Conservation (phyloP, 1,140 invertebrate genomes). For the Heliconius hewitsoni region DNA sequence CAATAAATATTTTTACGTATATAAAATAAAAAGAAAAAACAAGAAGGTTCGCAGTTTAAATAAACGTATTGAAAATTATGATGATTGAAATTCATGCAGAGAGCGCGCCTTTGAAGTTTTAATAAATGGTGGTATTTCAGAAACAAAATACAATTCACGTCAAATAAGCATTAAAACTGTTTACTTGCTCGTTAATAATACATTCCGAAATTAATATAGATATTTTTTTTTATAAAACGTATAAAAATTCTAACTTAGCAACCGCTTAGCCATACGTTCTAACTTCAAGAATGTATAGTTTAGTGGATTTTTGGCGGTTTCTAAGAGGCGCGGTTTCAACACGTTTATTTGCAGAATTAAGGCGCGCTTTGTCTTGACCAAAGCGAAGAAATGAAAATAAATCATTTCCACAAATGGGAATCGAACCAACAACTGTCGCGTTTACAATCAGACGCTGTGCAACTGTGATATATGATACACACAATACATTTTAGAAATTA, state of each 20-base stretch:
- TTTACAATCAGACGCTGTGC: too few relatives aligned
- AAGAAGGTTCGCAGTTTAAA: background rate
- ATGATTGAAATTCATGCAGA: slow-evolving; percentile 3
- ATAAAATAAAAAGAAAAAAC: background rate
- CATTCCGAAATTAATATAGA: background rate
- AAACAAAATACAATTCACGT: slow-evolving; percentile 8
- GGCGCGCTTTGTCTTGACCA: too few relatives aligned
- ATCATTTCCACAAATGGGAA: too few relatives aligned
- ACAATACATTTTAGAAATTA: too few relatives aligned
- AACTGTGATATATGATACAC: too few relatives aligned
- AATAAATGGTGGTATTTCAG: slow-evolving; percentile 18
- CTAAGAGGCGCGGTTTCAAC: too few relatives aligned
- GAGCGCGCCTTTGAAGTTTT: slow-evolving; percentile 21
- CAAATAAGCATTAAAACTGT: slow-evolving; percentile 12
- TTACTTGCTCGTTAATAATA: background rate
- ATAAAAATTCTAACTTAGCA: background rate
- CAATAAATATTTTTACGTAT: background rate
- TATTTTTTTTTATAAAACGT: background rate
- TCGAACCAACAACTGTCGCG: too few relatives aligned
- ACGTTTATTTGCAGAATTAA: too few relatives aligned
- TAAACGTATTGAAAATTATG: slow-evolving; percentile 15
- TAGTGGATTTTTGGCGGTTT: too few relatives aligned
- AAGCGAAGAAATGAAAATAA: too few relatives aligned
- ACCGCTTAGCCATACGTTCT: too few relatives aligned
- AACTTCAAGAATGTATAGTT: too few relatives aligned